Percentiles rank a stretch among this genome's conserved stretches.
phyloP scores from a whole-genome alignment of 2,113 vertebrate genomes.

The Proteles cristata region DNA sequence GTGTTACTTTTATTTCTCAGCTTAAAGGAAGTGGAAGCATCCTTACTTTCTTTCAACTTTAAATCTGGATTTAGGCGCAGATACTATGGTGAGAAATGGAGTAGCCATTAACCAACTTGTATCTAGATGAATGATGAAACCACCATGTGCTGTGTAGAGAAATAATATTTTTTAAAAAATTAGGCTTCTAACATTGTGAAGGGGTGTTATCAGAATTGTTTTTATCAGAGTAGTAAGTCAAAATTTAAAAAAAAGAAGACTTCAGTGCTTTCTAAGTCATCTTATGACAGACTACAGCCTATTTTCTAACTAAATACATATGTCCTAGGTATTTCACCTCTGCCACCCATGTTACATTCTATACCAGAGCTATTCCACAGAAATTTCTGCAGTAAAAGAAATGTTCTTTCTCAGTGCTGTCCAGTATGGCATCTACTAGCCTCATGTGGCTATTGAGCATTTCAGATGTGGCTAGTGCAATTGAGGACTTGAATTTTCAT shows the following conservation, averaged over 20 bases:
- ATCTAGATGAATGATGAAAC: not conserved
- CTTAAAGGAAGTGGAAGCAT: not conserved
- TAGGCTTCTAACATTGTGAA: not conserved
- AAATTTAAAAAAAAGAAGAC: not conserved
- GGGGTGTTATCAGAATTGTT: not conserved
- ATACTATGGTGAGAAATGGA: not conserved
- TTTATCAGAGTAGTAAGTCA: not conserved
- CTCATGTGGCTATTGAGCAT: not conserved
- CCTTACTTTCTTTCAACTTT: not conserved
- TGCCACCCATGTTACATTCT: not conserved
- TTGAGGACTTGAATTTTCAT: not conserved
- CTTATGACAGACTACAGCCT: not conserved
- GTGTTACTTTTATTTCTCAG: not conserved
- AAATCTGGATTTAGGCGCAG: not conserved
- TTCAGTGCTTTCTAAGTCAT: not conserved
- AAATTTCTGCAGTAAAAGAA: not conserved
- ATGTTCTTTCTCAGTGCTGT: not conserved
- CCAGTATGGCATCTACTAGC: not conserved
- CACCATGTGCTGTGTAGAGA: not conserved
- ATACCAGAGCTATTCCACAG: not conserved
- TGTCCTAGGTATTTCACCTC: not conserved
- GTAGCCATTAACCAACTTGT: not conserved
- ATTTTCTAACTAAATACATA: not conserved
- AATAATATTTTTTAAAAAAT: not conserved
- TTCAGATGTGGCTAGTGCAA: not conserved